These are phyloP conservation scores for Spea hammondii DNA, from an alignment of 2,797 vertebrate genomes.

Conservation along the genomic window DNA sequence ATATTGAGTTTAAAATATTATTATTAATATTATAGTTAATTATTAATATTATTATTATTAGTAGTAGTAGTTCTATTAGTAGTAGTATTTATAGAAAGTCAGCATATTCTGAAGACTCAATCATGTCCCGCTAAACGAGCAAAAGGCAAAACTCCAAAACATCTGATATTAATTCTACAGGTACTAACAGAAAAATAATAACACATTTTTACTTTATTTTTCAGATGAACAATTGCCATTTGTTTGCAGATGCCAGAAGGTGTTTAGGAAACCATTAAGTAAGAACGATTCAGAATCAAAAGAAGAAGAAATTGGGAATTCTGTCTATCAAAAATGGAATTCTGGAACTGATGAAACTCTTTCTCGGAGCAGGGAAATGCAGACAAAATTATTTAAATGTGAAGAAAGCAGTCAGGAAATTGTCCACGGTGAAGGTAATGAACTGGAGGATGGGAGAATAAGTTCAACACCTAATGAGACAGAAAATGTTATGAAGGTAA, in stretches of 20 bases:
- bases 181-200: background rate
- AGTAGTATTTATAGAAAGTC: too few relatives aligned
- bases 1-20: too few relatives aligned
- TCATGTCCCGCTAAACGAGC: too few relatives aligned
- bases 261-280: slow-evolving; percentile 57
- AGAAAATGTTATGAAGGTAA: slow-evolving; percentile 67
- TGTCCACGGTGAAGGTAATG: slow-evolving; percentile 54
- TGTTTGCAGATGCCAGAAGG: slow-evolving; percentile 60
- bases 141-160: too few relatives aligned
- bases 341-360: slow-evolving; percentile 58
- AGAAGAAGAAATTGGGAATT: slow-evolving; percentile 60
- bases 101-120: too few relatives aligned
- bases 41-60: background rate
- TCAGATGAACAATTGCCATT: slow-evolving; percentile 61
- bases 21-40: too few relatives aligned
- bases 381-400: slow-evolving; percentile 56
- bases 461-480: slow-evolving; percentile 56
- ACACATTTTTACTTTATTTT: slow-evolving; percentile 43
- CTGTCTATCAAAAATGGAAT: slow-evolving; percentile 62
- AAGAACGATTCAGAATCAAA: slow-evolving; percentile 58
- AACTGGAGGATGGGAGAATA: slow-evolving; percentile 56
- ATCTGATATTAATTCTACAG: too few relatives aligned
- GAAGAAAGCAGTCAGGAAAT: slow-evolving; percentile 57
- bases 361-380: slow-evolving; percentile 60
- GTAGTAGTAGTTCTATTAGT: too few relatives aligned